Conservation (phyloP, 30 jellyfish, hydroid and myxozoan genomes). For the Aurelia aurita region DNA sequence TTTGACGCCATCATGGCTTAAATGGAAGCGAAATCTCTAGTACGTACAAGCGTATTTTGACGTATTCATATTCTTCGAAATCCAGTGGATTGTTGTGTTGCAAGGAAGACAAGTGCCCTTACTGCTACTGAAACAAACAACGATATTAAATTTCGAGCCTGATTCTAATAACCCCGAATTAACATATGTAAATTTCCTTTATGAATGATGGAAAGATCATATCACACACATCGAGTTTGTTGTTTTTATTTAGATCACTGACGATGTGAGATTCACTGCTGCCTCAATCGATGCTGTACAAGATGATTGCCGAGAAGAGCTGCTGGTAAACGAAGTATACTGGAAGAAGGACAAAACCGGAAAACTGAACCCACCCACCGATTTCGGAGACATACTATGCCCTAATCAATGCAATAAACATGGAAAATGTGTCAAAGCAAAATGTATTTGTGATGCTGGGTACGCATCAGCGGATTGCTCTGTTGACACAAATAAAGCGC, state of each 20-base stretch:
- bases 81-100: too few species aligned
- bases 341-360: constrained; percentile 59
- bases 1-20: too few species aligned
- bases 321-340: constrained; percentile 25
- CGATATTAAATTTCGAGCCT: too few species aligned
- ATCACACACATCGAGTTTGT: too few species aligned
- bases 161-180: too few species aligned
- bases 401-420: constrained; percentile 80
- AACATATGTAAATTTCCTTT: too few species aligned
- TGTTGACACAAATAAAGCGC: constrained; percentile 56
- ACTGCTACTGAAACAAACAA: too few species aligned
- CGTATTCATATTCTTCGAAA: too few species aligned
- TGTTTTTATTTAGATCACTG: constrained; percentile 39
- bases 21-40: too few species aligned
- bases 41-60: too few species aligned
- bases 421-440: constrained; percentile 85
- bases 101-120: too few species aligned
- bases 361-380: constrained; percentile 76
- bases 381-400: constrained; percentile 76
- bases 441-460: constrained; percentile 73
- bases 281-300: constrained; percentile 62
- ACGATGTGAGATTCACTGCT: constrained; percentile 17
- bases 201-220: too few species aligned
- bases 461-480: constrained; percentile 89
- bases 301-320: constrained; percentile 66